Base-by-base conservation (phyloP, 2,888 invertebrate species). In the Holacanthella duospinosa region DNA sequence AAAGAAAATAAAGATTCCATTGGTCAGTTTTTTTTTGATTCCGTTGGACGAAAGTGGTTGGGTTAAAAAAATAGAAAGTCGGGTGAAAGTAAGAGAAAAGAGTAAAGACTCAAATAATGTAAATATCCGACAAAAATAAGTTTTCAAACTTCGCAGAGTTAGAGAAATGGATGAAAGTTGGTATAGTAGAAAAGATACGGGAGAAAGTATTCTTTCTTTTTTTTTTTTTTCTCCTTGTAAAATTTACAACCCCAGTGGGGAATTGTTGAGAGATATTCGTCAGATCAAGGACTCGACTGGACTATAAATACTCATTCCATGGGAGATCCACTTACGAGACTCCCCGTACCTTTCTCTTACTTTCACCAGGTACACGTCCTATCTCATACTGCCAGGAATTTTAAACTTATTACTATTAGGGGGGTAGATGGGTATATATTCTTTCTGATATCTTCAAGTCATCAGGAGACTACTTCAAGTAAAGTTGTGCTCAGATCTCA, bases 1-100 rank as follows among this genome's bases (percentile, higher is more conserved):
- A 68, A 64, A 68, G 66, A 70, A 64, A 68, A 67, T 65, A 67
- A 64, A 63, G 67, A 68, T 65, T 68, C 66, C 19, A 48, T 4
- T 48, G 48, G 48, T 48, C 48, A 48, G 16, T 48, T 16, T 16
- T 16, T 16, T 12, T 36, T 36, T 6, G 36, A 12, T 16, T 36
- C 16, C 9, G 36, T 36, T n/a, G n/a, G n/a, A n/a, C n/a, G n/a
- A n/a, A n/a, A n/a, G n/a, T n/a, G n/a, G n/a, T n/a, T n/a, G n/a
- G n/a, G n/a, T n/a, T n/a, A n/a, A n/a, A n/a, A n/a, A n/a, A n/a
- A n/a, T n/a, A n/a, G n/a, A n/a, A n/a, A n/a, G n/a, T n/a, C 9
- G 9, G 16, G 36, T 36, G 36, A 16, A 36, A 36, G 6, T 16
- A 6, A 12, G 16, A 36, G 36, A 16, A 36, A 36, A 36, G 36